These are phyloP conservation scores for Smittia aterrima DNA, from an alignment of 2,888 invertebrate genomes.

Conservation along the genomic window DNA sequence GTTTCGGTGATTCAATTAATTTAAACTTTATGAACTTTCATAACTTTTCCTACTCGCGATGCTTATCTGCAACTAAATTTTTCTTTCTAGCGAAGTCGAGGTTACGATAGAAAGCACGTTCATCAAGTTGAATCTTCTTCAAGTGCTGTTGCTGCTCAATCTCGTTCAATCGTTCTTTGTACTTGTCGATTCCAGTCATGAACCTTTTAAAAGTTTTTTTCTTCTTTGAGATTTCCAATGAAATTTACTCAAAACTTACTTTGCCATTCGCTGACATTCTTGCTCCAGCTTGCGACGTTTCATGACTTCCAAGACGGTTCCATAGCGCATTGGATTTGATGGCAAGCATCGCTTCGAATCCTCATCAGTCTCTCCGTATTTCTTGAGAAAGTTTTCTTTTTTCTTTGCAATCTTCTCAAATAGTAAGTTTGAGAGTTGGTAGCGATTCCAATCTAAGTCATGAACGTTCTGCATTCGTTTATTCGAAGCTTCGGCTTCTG, in stretches of 20 bases:
- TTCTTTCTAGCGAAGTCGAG: background rate
- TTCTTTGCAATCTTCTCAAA: slow-evolving; percentile 18
- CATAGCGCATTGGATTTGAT: background rate
- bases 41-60: background rate
- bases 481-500: background rate
- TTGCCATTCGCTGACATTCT: background rate
- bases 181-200: background rate
- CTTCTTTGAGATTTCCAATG: no score
- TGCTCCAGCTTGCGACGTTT: background rate
- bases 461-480: background rate
- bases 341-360: background rate
- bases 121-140: background rate
- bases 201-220: background rate
- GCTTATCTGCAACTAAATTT: background rate
- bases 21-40: background rate
- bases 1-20: background rate
- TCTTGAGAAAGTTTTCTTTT: background rate
- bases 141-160: background rate
- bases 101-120: slow-evolving; percentile 5
- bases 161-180: background rate
- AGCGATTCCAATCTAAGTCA: background rate
- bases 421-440: background rate
- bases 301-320: background rate
- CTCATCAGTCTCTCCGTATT: background rate
- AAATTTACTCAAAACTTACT: background rate